phyloP scores from a whole-genome alignment of 2,113 vertebrate species.

The Dasyurus viverrinus region DNA sequence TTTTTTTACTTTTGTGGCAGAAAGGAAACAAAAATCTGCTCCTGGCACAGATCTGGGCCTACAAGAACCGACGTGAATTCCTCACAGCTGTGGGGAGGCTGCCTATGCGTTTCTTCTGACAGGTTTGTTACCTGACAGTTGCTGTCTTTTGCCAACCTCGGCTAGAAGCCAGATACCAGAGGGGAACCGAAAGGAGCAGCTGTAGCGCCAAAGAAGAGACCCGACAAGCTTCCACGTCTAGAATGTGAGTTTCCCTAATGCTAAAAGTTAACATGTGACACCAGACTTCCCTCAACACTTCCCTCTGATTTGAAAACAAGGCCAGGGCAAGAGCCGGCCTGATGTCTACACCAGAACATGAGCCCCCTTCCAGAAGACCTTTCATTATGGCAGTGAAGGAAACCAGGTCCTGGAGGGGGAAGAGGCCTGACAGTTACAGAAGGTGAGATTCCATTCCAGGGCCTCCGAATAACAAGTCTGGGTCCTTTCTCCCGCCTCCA shows the following conservation, averaged over 20 bases:
- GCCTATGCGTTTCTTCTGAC: background rate
- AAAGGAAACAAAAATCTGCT: slow-evolving; percentile 37
- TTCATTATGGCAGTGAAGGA: background rate
- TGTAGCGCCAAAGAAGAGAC: background rate
- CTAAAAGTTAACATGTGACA: background rate
- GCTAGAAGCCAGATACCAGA: background rate
- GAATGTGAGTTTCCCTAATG: background rate
- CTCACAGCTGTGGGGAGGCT: background rate
- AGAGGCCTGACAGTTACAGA: background rate
- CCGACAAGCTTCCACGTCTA: background rate
- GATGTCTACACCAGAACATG: background rate
- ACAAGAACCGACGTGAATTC: background rate
- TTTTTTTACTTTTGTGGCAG: background rate
- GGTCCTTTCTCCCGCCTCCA: background rate
- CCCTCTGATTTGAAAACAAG: background rate
- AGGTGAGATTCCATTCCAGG: too few relatives aligned
- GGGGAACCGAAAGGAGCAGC: background rate
- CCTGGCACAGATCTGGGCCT: background rate
- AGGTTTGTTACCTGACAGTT: background rate
- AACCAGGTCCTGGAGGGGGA: too few relatives aligned
- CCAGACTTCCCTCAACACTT: background rate
- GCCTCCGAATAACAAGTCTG: background rate
- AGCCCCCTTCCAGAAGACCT: background rate
- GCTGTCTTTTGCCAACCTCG: background rate
- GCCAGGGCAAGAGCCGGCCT: too few relatives aligned